Evolutionary conservation across 2,113 vertebrate species (phyloP), one percentile per base, ranked within the genome.

Genomic region (Ictalurus furcatus): DNA sequence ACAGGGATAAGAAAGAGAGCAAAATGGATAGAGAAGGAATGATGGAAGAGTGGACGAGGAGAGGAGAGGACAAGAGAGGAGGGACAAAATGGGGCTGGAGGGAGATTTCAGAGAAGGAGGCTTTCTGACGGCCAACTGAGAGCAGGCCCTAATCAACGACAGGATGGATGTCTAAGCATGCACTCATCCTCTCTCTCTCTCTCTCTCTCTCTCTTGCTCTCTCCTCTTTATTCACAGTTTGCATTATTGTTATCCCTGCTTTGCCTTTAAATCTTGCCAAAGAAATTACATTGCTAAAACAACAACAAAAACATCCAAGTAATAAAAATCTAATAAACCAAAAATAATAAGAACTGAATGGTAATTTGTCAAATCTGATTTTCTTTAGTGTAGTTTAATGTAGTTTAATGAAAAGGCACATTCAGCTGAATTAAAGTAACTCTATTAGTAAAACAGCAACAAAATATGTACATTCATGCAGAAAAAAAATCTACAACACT

Each of bases 141-240:
- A 93, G 88, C 73, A 34, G 93, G 92, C 91, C 89, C 63, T 91
- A 86, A 95, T 95, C 94, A 95, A 86, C 85, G 94, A 96, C 94
- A 91, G 92, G 88, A 92, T 88, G 79, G 25, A 67, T 76, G 63
- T 84, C 58, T 63, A 28, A 40, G 63, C 67, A 89, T 93, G 88
- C 6, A 52, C 69, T 86, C 28, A 23, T 14, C 54, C 17, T 61
- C 28, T 69, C 54, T 73, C 85, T 54, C 83, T 56, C 73, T 56
- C 40, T 56, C 85, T 76, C 30, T 59, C 67, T 73, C 58, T 7
- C 48, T 65, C 56, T 61, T 1, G 23, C 30, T 25, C 52, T 69
- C 87, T 69, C 87, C 40, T 44, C 19, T 30, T 6, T 71, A 71
- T 30, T 30, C 67, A 71, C 34, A 34, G n/a, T 71, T 67, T 67